Conservation (phyloP, 2,888 invertebrate genomes). For the Pinctada fucata region DNA sequence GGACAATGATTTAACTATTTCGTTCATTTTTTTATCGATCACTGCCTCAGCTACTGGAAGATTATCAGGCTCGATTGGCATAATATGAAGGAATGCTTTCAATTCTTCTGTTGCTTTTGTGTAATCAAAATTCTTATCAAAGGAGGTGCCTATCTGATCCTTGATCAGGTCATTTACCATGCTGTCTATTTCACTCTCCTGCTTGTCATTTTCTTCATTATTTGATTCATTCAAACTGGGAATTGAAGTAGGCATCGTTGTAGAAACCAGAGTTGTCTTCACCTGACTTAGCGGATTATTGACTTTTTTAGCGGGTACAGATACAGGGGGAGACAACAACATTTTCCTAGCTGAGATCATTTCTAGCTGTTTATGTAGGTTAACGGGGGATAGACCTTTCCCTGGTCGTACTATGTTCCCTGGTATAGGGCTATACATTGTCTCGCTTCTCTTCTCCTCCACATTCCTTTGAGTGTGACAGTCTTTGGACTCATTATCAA, state of each 20-base stretch:
- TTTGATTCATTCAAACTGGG: background rate
- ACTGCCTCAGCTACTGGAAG: conserved; percentile 32
- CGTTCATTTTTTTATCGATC: conserved; percentile 30
- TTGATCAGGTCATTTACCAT: conserved; percentile 49
- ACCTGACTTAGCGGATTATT: background rate
- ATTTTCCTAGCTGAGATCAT: conserved; percentile 29
- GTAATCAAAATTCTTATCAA: conserved; percentile 37
- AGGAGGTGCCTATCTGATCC: conserved; percentile 45
- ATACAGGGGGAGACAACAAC: conserved; percentile 24
- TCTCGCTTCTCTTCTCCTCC: conserved; percentile 8
- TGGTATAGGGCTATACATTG: conserved; percentile 5
- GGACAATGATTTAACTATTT: background rate
- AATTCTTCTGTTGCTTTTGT: conserved; percentile 53
- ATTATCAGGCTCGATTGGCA: conserved; percentile 49
- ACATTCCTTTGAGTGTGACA: background rate
- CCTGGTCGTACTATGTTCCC: conserved; percentile 9
- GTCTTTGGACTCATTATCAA: background rate
- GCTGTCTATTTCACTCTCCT: conserved; percentile 22
- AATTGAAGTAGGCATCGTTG: background rate
- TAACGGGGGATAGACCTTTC: conserved; percentile 10
- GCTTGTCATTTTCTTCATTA: background rate
- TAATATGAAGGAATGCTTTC: conserved; percentile 53
- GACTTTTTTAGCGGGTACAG: conserved; percentile 8
- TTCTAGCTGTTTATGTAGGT: conserved; percentile 30
- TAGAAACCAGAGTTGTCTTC: background rate